These are phyloP conservation scores for Vidua chalybeata DNA, from an alignment of 2,113 vertebrate genomes.

Conservation along the genomic window DNA sequence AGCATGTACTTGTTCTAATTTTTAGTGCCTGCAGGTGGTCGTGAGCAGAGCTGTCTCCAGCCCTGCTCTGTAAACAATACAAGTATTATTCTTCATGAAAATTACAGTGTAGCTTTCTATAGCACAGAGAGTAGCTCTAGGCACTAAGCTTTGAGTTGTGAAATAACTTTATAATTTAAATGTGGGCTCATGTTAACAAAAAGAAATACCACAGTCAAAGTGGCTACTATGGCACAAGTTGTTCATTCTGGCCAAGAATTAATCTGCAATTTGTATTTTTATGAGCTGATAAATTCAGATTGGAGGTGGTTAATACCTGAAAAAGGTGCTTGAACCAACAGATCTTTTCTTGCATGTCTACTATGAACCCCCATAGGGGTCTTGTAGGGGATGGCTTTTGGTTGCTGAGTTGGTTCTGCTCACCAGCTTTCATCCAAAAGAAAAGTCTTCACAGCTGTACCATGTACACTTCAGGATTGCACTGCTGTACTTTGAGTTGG, in stretches of 20 bases:
- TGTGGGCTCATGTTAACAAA: neutral
- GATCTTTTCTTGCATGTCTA: neutral
- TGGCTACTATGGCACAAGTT: neutral
- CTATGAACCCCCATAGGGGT: neutral
- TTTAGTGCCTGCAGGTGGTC: constrained; percentile 43
- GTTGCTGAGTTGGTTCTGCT: neutral
- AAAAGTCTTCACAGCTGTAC: neutral
- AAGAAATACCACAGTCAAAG: neutral
- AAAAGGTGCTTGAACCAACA: neutral
- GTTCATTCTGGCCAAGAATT: neutral
- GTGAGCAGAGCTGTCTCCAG: constrained; percentile 24
- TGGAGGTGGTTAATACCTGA: neutral
- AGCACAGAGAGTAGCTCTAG: constrained; percentile 1
- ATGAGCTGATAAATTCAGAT: neutral
- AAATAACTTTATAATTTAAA: constrained; percentile 60
- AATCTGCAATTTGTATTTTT: neutral
- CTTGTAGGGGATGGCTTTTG: neutral
- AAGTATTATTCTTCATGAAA: constrained; percentile 43
- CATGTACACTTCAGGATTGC: neutral
- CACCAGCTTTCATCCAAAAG: neutral
- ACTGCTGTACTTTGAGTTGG: neutral
- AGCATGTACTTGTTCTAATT: constrained; percentile 65
- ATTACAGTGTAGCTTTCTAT: constrained; percentile 20
- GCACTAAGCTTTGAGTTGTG: constrained; percentile 42
- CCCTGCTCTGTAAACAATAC: constrained; percentile 18